Evolutionary conservation across 2,797 vertebrate species (phyloP).

Genomic region (Trachops cirrhosus): DNA sequence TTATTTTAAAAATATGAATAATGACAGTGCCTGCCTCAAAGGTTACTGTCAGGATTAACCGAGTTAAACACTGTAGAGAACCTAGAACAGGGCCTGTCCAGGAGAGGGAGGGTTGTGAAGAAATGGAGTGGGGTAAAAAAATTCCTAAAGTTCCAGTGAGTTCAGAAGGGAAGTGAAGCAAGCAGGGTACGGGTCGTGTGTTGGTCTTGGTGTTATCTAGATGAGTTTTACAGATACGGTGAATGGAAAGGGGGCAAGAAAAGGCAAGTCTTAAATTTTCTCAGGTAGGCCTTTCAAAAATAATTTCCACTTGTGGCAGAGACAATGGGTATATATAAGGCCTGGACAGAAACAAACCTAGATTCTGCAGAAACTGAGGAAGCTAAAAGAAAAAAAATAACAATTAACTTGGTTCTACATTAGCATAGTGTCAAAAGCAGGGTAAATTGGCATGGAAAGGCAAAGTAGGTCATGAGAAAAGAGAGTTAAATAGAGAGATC

Average conservation of each 20-base stretch:
- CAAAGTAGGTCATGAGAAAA: conserved; percentile 13
- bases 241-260: background rate
- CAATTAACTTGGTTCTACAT: background rate
- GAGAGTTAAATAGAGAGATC: background rate
- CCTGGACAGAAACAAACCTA: background rate
- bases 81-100: background rate
- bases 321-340: background rate
- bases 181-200: background rate
- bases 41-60: background rate
- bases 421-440: background rate
- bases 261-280: background rate
- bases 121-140: background rate
- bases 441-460: background rate
- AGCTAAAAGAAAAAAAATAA: background rate
- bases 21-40: background rate
- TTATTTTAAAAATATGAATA: background rate
- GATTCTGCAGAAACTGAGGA: background rate
- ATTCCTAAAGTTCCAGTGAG: background rate
- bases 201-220: background rate
- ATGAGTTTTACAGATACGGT: background rate
- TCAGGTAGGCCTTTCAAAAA: background rate
- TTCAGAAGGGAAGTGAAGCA: background rate
- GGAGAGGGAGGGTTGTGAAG: background rate
- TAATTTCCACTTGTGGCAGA: background rate
- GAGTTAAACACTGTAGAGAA: background rate